Conservation (phyloP, 2,888 invertebrate genomes). For the Diachrysia chrysitis region DNA sequence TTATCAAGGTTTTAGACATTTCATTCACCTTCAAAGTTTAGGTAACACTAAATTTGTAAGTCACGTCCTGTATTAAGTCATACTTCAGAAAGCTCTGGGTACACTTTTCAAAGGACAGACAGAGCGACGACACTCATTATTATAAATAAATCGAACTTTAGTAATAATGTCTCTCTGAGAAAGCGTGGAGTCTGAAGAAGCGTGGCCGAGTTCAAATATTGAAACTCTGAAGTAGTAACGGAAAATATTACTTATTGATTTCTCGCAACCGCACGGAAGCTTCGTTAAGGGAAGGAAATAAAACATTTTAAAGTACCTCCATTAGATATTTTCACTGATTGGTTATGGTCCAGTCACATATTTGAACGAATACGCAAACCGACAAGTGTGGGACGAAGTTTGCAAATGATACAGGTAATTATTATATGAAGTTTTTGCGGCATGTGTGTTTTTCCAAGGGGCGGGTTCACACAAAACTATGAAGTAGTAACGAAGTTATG, state of each 20-base stretch:
- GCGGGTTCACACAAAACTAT: no score
- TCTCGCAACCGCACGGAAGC: neutral
- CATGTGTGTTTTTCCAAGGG: no score
- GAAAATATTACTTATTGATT: constrained; percentile 3
- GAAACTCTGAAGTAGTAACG: neutral
- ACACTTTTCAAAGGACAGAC: neutral
- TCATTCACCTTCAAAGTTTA: neutral
- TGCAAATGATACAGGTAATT: no score
- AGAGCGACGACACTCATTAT: neutral
- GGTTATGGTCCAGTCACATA: no score
- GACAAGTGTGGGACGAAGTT: no score
- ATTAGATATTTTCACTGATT: no score
- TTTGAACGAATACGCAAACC: no score
- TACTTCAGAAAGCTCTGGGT: neutral
- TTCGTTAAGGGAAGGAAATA: no score
- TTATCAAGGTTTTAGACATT: no score
- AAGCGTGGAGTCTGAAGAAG: neutral
- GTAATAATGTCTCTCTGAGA: neutral
- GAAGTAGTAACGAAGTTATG: no score
- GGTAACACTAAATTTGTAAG: neutral
- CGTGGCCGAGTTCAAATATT: neutral
- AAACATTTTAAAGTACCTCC: no score
- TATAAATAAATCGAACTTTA: neutral
- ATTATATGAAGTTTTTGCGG: no score
- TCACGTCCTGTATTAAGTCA: neutral